A percentile compares a stretch with the other conserved stretches of the same genome.
These are phyloP conservation scores for Pissodes strobi DNA, from an alignment of 1,140 invertebrate genomes.

Conservation along the genomic window DNA sequence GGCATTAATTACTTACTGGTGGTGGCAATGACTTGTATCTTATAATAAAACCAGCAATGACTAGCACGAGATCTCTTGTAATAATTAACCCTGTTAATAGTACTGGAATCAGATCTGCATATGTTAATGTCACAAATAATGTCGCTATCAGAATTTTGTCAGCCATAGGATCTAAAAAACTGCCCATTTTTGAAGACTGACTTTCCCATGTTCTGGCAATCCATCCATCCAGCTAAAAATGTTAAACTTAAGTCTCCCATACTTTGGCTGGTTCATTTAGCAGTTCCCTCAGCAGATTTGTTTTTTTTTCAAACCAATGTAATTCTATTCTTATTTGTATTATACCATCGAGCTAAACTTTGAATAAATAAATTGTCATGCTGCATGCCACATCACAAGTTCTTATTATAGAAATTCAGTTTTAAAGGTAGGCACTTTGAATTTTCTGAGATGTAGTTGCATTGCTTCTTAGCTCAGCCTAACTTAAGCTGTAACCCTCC, in stretches of 20 bases:
- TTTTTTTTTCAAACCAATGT: too few relatives aligned
- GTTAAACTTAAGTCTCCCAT: too few relatives aligned
- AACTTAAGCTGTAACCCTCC: too few relatives aligned
- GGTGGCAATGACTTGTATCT: slow-evolving; percentile 87
- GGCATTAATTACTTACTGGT: slow-evolving; percentile 68
- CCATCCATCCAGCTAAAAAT: slow-evolving; percentile 87
- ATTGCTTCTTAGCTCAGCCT: too few relatives aligned
- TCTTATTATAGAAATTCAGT: too few relatives aligned
- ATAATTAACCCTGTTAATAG: slow-evolving; percentile 84
- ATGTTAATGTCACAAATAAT: slow-evolving; percentile 84
- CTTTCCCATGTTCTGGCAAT: slow-evolving; percentile 90
- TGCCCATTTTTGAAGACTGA: slow-evolving; percentile 90
- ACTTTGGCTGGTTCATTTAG: too few relatives aligned
- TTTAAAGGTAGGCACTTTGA: too few relatives aligned
- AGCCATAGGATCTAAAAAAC: slow-evolving; percentile 96
- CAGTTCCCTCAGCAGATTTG: too few relatives aligned
- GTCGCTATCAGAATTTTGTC: slow-evolving; percentile 93
- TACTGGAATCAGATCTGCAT: slow-evolving; percentile 83
- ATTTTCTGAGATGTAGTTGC: neutral
- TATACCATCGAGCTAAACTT: too few relatives aligned
- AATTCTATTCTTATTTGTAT: too few relatives aligned
- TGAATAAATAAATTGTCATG: too few relatives aligned
- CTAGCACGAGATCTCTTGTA: slow-evolving; percentile 79
- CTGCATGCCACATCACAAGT: too few relatives aligned
- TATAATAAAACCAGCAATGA: slow-evolving; percentile 83